A percentile compares a stretch with the other conserved stretches of the same genome.
Evolutionary conservation across 1,140 invertebrate species (phyloP).

Genomic region (Heliothis subflexa): DNA sequence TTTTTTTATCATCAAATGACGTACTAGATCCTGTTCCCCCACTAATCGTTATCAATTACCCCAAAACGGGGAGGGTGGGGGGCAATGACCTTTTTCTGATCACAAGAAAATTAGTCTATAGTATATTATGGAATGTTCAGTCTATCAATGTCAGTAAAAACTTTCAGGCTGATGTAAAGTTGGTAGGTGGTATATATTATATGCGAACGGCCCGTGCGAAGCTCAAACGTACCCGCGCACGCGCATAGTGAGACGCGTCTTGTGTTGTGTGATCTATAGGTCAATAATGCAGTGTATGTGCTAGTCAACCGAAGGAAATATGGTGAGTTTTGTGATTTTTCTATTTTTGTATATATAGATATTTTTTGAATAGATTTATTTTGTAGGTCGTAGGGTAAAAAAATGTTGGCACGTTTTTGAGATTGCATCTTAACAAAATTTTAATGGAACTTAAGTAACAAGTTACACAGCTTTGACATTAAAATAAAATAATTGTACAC

Average conservation of each 20-base stretch:
- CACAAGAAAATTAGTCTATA: background rate
- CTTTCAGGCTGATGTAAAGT: conserved; percentile 50
- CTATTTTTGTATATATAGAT: background rate
- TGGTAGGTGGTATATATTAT: conserved; percentile 53
- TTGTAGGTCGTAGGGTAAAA: background rate
- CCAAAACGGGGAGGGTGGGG: background rate
- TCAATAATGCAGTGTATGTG: conserved; percentile 54
- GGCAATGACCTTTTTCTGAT: background rate
- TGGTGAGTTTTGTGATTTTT: conserved; percentile 52
- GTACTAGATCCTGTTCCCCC: background rate
- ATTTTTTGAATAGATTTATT: background rate
- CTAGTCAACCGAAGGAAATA: conserved; percentile 50
- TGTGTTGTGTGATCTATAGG: conserved; percentile 45
- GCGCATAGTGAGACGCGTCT: conserved; percentile 39
- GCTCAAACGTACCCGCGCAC: conserved; percentile 49
- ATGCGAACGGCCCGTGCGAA: conserved; percentile 32
- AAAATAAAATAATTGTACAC: no score
- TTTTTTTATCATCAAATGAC: background rate
- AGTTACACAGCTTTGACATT: no score
- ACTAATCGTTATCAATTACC: background rate
- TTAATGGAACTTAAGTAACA: background rate
- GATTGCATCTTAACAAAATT: background rate
- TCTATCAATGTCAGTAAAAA: conserved; percentile 39
- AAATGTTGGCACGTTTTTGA: background rate
- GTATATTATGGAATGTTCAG: conserved; percentile 14